These are phyloP conservation scores for Oedothorax gibbosus DNA, from an alignment of 1,140 invertebrate genomes.

Conservation along the genomic window DNA sequence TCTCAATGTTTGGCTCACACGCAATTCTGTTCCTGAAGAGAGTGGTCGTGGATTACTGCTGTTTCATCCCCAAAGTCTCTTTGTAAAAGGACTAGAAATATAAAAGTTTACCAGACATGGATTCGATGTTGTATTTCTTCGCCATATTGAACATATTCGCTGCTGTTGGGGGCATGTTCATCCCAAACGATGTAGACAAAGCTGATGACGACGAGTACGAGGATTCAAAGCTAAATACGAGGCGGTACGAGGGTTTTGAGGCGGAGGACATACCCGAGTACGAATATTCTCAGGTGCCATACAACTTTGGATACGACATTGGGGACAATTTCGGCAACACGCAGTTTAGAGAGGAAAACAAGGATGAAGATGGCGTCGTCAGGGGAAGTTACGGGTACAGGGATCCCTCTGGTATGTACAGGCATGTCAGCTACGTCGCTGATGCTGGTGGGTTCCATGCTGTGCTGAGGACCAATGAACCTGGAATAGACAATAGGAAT, in stretches of 20 bases:
- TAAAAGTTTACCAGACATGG: not conserved
- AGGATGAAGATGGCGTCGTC: conserved; percentile 58
- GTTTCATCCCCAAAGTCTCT: not conserved
- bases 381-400: conserved; percentile 62
- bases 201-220: not conserved
- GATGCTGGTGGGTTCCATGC: conserved; percentile 63
- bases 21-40: not conserved
- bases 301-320: conserved; percentile 60
- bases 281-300: conserved; percentile 47
- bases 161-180: not conserved
- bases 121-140: not conserved
- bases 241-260: not conserved
- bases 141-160: too few species aligned
- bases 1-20: not conserved
- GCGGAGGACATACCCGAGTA: not conserved
- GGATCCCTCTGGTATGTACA: conserved; percentile 61
- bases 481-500: conserved; percentile 58
- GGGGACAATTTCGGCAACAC: conserved; percentile 60
- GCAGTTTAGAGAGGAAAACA: conserved; percentile 61
- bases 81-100: not conserved
- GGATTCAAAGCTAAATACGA: not conserved
- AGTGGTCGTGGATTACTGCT: not conserved
- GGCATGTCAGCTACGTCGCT: conserved; percentile 63
- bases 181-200: not conserved
- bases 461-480: conserved; percentile 62